Percentiles rank a stretch among this genome's conserved stretches.
Conservation (phyloP, 2,113 vertebrate species). For the Chaetodon auriga region DNA sequence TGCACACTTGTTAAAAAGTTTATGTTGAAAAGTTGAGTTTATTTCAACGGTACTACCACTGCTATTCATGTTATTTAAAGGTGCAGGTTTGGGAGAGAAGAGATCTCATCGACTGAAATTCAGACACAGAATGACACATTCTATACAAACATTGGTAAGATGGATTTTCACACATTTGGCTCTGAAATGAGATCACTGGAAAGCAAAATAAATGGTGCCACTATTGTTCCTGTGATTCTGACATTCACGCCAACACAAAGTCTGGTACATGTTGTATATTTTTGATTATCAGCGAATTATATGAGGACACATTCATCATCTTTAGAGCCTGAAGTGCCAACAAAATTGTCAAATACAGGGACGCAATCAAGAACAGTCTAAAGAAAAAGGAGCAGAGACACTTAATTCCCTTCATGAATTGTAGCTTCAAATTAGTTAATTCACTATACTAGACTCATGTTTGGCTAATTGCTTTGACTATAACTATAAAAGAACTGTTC, state of each 20-base stretch:
- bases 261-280: not conserved
- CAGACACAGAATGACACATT: constrained; percentile 11
- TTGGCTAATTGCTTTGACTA: constrained; percentile 20
- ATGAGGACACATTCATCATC: not conserved
- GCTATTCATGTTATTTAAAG: constrained; percentile 41
- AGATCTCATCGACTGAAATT: constrained; percentile 35
- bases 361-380: not conserved
- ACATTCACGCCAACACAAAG: constrained; percentile 2
- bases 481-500: constrained; percentile 23
- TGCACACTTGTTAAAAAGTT: constrained; percentile 51
- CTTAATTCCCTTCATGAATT: constrained; percentile 19
- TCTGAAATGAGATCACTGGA: constrained; percentile 35
- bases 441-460: constrained; percentile 4
- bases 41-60: not conserved
- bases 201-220: constrained; percentile 4
- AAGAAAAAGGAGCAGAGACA: not conserved
- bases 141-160: not conserved
- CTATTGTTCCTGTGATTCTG: constrained; percentile 8
- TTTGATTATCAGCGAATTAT: constrained; percentile 9
- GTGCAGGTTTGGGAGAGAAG: not conserved
- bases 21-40: constrained; percentile 41
- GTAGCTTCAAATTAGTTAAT: constrained; percentile 21
- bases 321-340: not conserved
- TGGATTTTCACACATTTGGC: constrained; percentile 5
- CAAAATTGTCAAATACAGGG: not conserved